phyloP scores from a whole-genome alignment of 1,140 invertebrate species.

The Lethocerus indicus region DNA sequence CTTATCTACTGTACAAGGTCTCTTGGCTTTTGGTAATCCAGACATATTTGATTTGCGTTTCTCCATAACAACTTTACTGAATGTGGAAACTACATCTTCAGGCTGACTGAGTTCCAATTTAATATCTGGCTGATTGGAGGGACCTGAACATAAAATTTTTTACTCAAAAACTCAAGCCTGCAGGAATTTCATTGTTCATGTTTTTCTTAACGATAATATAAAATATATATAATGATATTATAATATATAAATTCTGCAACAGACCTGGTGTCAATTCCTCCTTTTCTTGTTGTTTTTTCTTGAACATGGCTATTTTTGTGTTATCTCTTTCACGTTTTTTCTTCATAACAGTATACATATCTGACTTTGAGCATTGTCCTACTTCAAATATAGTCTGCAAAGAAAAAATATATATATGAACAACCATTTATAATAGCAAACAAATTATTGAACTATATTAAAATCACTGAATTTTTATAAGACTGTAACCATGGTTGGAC shows the following conservation, averaged over 20 bases:
- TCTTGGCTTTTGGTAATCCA: conserved; percentile 34
- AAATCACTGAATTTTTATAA: too few relatives aligned
- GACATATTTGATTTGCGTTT: conserved; percentile 25
- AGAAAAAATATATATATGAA: conserved; percentile 17
- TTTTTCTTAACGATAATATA: not conserved
- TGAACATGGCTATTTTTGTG: conserved; percentile 13
- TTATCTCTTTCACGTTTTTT: conserved; percentile 15
- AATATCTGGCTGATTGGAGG: conserved; percentile 20
- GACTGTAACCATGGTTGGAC: too few relatives aligned
- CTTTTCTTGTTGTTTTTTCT: conserved; percentile 27
- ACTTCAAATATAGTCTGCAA: conserved; percentile 90
- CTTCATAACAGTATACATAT: conserved; percentile 19
- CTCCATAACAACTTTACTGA: conserved; percentile 31
- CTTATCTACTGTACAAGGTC: conserved; percentile 31
- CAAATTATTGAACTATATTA: too few relatives aligned
- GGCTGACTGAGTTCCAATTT: conserved; percentile 24
- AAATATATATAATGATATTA: conserved; percentile 5
- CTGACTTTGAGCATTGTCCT: conserved; percentile 58
- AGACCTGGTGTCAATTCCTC: conserved; percentile 15
- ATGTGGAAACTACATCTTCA: conserved; percentile 24
- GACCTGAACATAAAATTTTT: too few relatives aligned
- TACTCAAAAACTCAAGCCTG: conserved; percentile 6
- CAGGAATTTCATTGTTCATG: too few relatives aligned
- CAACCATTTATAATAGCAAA: too few relatives aligned
- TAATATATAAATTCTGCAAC: not conserved